Percentiles rank a stretch among this genome's conserved stretches.
phyloP scores from a whole-genome alignment of 1,140 invertebrate species.

The Papilio polytes region DNA sequence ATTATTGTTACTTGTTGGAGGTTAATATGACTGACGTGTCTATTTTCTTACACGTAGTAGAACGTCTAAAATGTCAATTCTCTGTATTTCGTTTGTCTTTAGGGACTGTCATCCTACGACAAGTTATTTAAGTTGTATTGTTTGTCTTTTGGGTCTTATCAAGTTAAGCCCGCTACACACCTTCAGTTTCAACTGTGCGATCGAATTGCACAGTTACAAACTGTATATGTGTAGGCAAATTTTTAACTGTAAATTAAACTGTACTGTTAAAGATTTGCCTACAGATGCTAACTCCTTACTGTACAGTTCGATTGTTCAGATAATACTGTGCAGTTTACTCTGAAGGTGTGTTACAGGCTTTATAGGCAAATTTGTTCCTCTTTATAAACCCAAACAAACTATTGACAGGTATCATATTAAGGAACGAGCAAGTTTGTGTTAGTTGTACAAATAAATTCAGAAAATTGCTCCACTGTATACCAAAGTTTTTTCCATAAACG shows the following conservation, averaged over 20 bases:
- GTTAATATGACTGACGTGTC: background rate
- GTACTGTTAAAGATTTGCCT: too few species aligned
- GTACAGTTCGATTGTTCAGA: too few species aligned
- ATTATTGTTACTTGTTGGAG: background rate
- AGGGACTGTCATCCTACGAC: background rate
- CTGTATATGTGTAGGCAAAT: too few species aligned
- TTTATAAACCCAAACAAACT: background rate
- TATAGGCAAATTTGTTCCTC: constrained; percentile 7
- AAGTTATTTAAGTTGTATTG: constrained; percentile 1
- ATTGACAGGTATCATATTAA: background rate
- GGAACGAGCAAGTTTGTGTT: background rate
- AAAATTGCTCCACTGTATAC: background rate
- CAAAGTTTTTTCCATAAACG: too few species aligned
- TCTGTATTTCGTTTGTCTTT: background rate
- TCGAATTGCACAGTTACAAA: too few species aligned
- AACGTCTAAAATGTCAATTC: constrained; percentile 2
- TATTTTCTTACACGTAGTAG: background rate
- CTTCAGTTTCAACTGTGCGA: too few species aligned
- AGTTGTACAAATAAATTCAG: background rate
- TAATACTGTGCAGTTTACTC: too few species aligned
- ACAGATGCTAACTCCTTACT: too few species aligned
- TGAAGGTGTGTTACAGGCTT: too few species aligned
- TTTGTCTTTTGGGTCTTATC: constrained; percentile 12
- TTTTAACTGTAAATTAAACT: too few species aligned
- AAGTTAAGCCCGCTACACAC: background rate